phyloP scores from a whole-genome alignment of 2,888 invertebrate species.

The Athetis lepigone region DNA sequence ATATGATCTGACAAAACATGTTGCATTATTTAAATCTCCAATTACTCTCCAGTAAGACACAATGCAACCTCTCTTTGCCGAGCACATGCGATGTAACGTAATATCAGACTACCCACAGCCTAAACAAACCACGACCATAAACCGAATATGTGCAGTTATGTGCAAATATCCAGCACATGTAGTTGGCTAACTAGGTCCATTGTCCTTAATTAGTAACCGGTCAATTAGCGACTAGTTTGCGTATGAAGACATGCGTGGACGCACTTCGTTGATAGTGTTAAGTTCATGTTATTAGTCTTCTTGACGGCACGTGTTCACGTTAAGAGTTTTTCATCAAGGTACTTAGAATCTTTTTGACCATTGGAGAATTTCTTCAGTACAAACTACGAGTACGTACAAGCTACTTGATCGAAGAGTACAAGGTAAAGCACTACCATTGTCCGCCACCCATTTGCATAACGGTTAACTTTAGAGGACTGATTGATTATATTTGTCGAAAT shows the following conservation, averaged over 20 bases:
- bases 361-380: no score
- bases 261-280: conserved; percentile 15
- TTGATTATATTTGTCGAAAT: neutral
- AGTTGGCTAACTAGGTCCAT: conserved; percentile 41
- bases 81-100: conserved; percentile 21
- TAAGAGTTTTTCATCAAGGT: no score
- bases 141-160: conserved; percentile 43
- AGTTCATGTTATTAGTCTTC: neutral
- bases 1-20: no score
- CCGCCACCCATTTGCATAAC: no score
- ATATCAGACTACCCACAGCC: conserved; percentile 29
- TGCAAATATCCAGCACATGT: conserved; percentile 56
- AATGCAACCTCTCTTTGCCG: conserved; percentile 9
- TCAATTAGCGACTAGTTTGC: conserved; percentile 49
- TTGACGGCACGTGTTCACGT: neutral
- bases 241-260: conserved; percentile 25
- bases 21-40: no score
- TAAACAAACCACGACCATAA: conserved; percentile 22
- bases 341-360: no score
- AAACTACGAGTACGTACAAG: no score
- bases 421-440: no score
- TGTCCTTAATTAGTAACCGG: conserved; percentile 60
- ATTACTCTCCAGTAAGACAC: conserved; percentile 6
- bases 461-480: no score
- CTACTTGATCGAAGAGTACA: no score